Conservation (phyloP, 92 coral and sea anemone species). For the Bergia puertoricense region DNA sequence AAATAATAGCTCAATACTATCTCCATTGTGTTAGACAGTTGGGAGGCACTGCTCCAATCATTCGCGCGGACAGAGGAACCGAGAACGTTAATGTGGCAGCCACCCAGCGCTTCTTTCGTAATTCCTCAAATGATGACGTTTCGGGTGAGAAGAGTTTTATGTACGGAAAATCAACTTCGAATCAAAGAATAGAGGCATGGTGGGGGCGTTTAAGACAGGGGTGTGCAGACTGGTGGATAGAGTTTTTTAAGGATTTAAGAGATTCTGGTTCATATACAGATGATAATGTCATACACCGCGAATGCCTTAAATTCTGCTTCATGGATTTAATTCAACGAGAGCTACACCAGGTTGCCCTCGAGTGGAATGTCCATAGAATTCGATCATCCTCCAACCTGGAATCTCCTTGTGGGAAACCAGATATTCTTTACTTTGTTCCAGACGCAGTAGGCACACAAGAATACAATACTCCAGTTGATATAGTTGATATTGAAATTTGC, state of each 20-base stretch:
- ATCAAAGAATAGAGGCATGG: no score
- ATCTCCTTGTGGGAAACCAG: constrained; percentile 40
- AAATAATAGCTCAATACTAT: background rate
- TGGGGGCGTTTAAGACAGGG: no score
- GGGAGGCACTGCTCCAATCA: no score
- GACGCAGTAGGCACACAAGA: constrained; percentile 17
- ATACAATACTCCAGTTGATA: constrained; percentile 16
- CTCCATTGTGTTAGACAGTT: constrained; percentile 25
- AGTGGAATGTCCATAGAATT: constrained; percentile 47
- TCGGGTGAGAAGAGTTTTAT: constrained; percentile 28
- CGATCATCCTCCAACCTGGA: constrained; percentile 38
- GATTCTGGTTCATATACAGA: constrained; percentile 38
- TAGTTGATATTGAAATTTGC: constrained; percentile 45
- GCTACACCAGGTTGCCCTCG: constrained; percentile 32
- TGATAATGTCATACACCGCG: constrained; percentile 42
- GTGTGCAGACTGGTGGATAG: no score
- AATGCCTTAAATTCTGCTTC: constrained; percentile 42
- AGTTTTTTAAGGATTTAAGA: no score
- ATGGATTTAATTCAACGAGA: constrained; percentile 44
- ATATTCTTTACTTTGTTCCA: constrained; percentile 43
- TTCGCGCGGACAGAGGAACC: no score
- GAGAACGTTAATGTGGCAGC: background rate
- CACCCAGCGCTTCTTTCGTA: background rate
- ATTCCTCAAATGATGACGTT: constrained; percentile 19
- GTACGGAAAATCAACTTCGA: no score